Percentiles rank a stretch among this genome's conserved stretches.
These are phyloP conservation scores for Peromyscus attwateri DNA, from an alignment of 2,797 vertebrate species.

Conservation along the genomic window DNA sequence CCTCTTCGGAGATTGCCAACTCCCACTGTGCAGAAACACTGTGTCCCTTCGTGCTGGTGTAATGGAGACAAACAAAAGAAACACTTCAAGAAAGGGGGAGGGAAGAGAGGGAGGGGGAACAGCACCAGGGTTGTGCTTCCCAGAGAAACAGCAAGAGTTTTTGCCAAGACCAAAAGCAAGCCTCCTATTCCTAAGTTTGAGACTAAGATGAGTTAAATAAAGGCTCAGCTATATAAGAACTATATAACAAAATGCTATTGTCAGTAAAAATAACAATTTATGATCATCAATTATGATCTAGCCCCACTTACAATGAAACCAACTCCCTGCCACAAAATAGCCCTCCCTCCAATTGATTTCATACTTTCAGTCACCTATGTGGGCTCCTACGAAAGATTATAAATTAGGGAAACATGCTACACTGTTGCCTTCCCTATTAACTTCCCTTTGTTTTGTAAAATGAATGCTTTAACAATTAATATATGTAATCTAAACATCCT, in stretches of 20 bases:
- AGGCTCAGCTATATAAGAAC: constrained; percentile 64
- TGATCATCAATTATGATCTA: constrained; percentile 85
- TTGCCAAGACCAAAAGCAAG: constrained; percentile 65
- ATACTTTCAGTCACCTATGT: constrained; percentile 74
- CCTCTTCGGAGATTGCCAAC: constrained; percentile 88
- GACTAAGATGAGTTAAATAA: constrained; percentile 60
- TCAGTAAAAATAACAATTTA: constrained; percentile 74
- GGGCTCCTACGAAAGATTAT: constrained; percentile 60
- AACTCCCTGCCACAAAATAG: constrained; percentile 78
- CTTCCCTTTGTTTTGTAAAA: constrained; percentile 65
- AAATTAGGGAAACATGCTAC: constrained; percentile 43
- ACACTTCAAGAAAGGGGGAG: constrained; percentile 85
- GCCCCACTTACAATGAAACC: constrained; percentile 83
- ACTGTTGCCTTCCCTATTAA: constrained; percentile 54
- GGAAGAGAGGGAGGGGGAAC: constrained; percentile 80
- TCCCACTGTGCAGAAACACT: constrained; percentile 89
- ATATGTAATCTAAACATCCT: constrained; percentile 62
- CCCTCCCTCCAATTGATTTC: constrained; percentile 75
- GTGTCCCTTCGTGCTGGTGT: constrained; percentile 86
- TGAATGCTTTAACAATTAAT: constrained; percentile 73
- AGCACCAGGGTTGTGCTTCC: constrained; percentile 77
- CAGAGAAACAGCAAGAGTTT: constrained; percentile 80
- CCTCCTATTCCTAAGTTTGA: constrained; percentile 58
- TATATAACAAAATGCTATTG: constrained; percentile 40
- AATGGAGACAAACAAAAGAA: constrained; percentile 89